These are phyloP conservation scores for Salmo trutta DNA, from an alignment of 2,797 vertebrate genomes.

Conservation along the genomic window DNA sequence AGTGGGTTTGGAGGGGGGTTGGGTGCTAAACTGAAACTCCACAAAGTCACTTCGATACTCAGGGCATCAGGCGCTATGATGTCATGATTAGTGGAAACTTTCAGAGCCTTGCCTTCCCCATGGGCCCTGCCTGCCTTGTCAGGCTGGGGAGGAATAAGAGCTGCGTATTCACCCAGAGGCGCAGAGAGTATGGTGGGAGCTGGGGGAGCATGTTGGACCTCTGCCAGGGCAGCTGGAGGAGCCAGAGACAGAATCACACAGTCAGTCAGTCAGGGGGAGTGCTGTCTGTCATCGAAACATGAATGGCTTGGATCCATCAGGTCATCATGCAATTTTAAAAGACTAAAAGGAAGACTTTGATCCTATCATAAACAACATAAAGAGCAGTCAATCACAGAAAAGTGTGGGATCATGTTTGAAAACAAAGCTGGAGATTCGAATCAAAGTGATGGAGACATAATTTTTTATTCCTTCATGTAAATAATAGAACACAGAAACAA, in stretches of 20 bases:
- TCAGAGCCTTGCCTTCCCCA: slow-evolving; percentile 71
- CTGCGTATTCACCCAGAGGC: not conserved
- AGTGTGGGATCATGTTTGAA: slow-evolving; percentile 47
- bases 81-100: slow-evolving; percentile 80
- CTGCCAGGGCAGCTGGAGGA: not conserved
- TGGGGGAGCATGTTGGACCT: not conserved
- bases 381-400: slow-evolving; percentile 42
- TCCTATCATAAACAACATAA: slow-evolving; percentile 42
- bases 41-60: slow-evolving; percentile 78
- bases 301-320: slow-evolving; percentile 49
- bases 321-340: slow-evolving; percentile 29
- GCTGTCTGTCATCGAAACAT: slow-evolving; percentile 28
- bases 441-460: slow-evolving; percentile 52
- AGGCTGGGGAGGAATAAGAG: slow-evolving; percentile 13
- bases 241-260: slow-evolving; percentile 17
- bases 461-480: slow-evolving; percentile 72
- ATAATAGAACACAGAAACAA: slow-evolving; percentile 33
- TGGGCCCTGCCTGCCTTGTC: slow-evolving; percentile 8
- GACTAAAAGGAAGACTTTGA: slow-evolving; percentile 33
- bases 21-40: slow-evolving; percentile 70
- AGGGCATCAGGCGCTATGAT: slow-evolving; percentile 81
- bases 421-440: slow-evolving; percentile 44
- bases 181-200: not conserved
- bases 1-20: slow-evolving; percentile 8
- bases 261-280: too few relatives aligned